Evolutionary conservation across 2,797 vertebrate species (phyloP), one percentile per base, ranked within the genome.

Genomic region (Acropternis orthonyx): DNA sequence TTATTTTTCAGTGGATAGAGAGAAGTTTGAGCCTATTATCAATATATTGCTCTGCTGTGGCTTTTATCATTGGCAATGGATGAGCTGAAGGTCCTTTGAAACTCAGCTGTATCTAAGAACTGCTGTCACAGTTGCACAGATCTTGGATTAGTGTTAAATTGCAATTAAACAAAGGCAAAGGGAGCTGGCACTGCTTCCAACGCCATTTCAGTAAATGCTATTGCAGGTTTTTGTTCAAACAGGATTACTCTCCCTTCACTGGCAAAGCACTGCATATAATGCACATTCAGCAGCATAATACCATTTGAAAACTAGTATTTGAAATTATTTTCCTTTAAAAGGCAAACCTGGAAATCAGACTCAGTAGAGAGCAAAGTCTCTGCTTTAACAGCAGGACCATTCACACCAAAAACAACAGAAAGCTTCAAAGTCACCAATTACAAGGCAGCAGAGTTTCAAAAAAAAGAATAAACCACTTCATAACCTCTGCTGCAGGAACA

Each of bases 261-360:
- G 75, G 76, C 66, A 86, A 96, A 93, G 78, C 82, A 66, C 6
- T 69, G 69, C 87, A 78, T 81, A 80, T 80, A 95, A 92, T 56
- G 63, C 71, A 93, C 84, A 76, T 93, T 95, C 89, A 96, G 89
- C 87, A 92, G 54, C 46, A 88, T 79, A 95, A 93, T 58, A 81
- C 71, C 48, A 72, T 91, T 89, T 94, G 62, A 88, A 92, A 93
- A 89, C 39, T 10, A 72, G 67, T 67, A 92, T 93, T 93, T 91
- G 62, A 87, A 94, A 94, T 88, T 83, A 87, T 91, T 96, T 96
- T 92, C 88, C 62, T 81, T 82, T 89, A 93, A 92, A 80, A 93
- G 80, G 93, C 61, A 95, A 93, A 97, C 96, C 78, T 97, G 97
- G 97, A 98, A 98, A 97, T 96, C 97, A 97, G 83, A 93, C 84